Conservation (phyloP, 1,140 invertebrate species). For the Leucophenga varia region DNA sequence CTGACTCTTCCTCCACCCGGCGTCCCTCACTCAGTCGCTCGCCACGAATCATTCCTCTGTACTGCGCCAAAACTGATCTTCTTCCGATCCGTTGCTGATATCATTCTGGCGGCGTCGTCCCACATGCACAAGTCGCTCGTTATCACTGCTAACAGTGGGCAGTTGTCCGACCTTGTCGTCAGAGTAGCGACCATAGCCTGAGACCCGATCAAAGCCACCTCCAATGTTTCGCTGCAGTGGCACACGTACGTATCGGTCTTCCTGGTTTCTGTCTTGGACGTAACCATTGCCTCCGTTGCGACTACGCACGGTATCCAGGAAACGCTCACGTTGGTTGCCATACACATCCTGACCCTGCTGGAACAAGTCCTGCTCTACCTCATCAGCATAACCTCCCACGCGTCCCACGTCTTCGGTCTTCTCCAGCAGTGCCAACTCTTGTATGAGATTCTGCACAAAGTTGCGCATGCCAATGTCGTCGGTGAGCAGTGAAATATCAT, state of each 20-base stretch:
- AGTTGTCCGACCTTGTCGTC: constrained; percentile 6
- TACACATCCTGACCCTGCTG: too few species aligned
- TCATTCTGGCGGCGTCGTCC: constrained; percentile 19
- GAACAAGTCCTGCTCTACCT: constrained; percentile 1
- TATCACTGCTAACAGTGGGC: constrained; percentile 23
- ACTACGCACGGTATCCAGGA: constrained; percentile 12
- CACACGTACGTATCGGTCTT: constrained; percentile 15
- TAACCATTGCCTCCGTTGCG: constrained; percentile 13
- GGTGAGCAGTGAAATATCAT: constrained; percentile 26
- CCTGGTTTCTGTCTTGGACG: constrained; percentile 9
- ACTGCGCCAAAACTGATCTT: too few species aligned
- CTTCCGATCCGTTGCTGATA: constrained; percentile 4
- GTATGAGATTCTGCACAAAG: constrained; percentile 34
- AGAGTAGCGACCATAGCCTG: background rate
- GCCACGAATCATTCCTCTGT: background rate
- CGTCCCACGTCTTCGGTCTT: too few species aligned
- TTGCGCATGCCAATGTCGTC: constrained; percentile 38
- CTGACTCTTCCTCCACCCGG: background rate
- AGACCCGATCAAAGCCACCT: background rate
- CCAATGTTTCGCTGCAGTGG: constrained; percentile 19
- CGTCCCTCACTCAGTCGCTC: constrained; percentile 7
- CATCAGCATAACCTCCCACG: too few species aligned
- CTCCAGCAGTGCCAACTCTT: constrained; percentile 32
- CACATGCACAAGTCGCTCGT: constrained; percentile 24
- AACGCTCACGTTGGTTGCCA: constrained; percentile 20